Evolutionary conservation across 1,140 invertebrate species (phyloP), one percentile per base, ranked within the genome.

Genomic region (Penaeus chinensis): DNA sequence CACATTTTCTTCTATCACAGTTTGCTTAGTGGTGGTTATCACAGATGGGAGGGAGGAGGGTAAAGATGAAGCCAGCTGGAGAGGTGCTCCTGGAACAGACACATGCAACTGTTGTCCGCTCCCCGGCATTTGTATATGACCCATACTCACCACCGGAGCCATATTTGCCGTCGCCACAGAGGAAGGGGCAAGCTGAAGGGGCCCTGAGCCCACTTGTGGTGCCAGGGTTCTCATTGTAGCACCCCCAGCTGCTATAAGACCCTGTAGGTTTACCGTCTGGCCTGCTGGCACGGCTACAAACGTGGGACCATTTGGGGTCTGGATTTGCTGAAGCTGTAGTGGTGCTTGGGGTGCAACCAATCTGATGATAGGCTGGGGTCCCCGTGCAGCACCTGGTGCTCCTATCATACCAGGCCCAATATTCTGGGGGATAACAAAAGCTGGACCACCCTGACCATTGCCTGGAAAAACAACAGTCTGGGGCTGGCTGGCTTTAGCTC

Each of bases 231-330:
- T 71, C 74, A 88, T 69, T 22, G 87, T 84, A 37, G 87, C 76
- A 80, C 87, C 87, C 47, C 87, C 87, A 66, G 87, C 24, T 78
- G 87, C 47, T 74, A 88, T 22, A 42, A 88, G 66, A n/a, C 87
- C 65, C 47, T 84, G 82, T 20, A 88, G 82, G 65, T 88, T 88
- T 32, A 88, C 82, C 62, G 85, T 76, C 54, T 88, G 87, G n/a
- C 87, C 87, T 47, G 87, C 54, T 71, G 91, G 91, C 63, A 93
- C 91, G 74, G 93, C 92, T 65, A 93, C 91, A 60, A 92, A 91
- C 24, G 93, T 91, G 74, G 93, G 93, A n/a, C 93, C 93, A 27
- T 92, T 92, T 19, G 92, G 91, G 10, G 93, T 93, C 90, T 93
- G 93, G 60, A 93, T 93, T 84, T 93, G 93, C 82, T 93, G 92